These are phyloP conservation scores for Menura novaehollandiae DNA, from an alignment of 2,113 vertebrate genomes.

Conservation along the genomic window DNA sequence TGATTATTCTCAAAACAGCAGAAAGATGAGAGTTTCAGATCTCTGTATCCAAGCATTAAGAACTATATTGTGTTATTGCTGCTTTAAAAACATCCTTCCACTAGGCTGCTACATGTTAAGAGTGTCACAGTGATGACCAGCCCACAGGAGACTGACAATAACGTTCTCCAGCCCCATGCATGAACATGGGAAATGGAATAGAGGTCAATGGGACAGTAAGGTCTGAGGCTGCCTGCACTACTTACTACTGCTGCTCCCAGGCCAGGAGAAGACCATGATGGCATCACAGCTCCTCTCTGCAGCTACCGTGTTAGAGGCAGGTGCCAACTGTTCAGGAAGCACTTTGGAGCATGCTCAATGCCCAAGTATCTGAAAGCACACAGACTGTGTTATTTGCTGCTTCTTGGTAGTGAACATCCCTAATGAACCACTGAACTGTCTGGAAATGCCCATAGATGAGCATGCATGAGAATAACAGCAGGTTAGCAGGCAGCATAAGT, in stretches of 20 bases:
- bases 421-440: not conserved
- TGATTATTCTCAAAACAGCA: not conserved
- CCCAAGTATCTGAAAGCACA: not conserved
- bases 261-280: not conserved
- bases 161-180: not conserved
- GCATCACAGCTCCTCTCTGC: not conserved
- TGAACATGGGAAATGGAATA: not conserved
- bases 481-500: not conserved
- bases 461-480: not conserved
- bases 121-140: not conserved
- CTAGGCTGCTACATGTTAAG: not conserved
- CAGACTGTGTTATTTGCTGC: fast-evolving
- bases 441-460: not conserved
- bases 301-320: fast-evolving
- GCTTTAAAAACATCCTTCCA: not conserved
- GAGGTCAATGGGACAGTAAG: not conserved
- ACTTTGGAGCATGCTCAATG: not conserved
- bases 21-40: not conserved
- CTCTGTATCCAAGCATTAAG: not conserved
- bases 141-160: not conserved
- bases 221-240: not conserved
- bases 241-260: not conserved
- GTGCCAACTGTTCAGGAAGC: not conserved
- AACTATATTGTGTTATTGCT: not conserved
- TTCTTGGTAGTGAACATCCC: not conserved